Evolutionary conservation across 2,888 invertebrate species (phyloP).

Genomic region (Mythimna loreyi): DNA sequence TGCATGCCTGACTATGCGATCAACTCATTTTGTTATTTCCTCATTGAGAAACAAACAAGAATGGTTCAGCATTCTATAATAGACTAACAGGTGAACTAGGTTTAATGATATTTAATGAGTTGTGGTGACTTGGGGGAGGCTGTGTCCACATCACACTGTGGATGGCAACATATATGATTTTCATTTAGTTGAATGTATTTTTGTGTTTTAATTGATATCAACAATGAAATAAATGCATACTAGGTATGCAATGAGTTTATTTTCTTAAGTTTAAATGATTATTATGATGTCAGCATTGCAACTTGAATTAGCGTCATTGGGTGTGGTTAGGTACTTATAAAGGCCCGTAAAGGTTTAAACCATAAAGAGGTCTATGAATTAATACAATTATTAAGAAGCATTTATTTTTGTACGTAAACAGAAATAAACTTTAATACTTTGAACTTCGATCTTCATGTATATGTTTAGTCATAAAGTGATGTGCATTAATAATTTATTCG

Average conservation of each 20-base stretch:
- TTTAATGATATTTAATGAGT: not conserved
- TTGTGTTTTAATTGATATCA: not conserved
- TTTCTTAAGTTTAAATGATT: not conserved
- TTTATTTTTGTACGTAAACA: not conserved
- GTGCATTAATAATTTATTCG: slow-evolving; percentile 23
- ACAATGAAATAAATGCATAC: not conserved
- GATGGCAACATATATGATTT: not conserved
- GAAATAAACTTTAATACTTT: slow-evolving; percentile 16
- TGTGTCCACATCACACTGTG: too few relatives aligned
- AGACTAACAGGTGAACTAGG: not conserved
- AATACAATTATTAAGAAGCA: not conserved
- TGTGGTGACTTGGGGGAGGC: not conserved
- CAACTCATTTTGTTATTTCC: slow-evolving; percentile 35
- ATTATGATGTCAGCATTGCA: not conserved
- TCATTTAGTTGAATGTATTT: not conserved
- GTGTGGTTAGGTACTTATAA: not conserved
- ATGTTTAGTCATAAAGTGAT: slow-evolving; percentile 4
- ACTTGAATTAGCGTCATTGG: not conserved
- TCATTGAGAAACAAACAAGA: slow-evolving; percentile 18
- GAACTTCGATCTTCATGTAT: slow-evolving; percentile 13
- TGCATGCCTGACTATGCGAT: slow-evolving; percentile 9
- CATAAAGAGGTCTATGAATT: too few relatives aligned
- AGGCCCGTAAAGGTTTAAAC: too few relatives aligned
- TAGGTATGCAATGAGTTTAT: not conserved
- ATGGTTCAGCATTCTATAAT: slow-evolving; percentile 8